Conservation (phyloP, 2,113 vertebrate genomes). For the Rhineura floridana region DNA sequence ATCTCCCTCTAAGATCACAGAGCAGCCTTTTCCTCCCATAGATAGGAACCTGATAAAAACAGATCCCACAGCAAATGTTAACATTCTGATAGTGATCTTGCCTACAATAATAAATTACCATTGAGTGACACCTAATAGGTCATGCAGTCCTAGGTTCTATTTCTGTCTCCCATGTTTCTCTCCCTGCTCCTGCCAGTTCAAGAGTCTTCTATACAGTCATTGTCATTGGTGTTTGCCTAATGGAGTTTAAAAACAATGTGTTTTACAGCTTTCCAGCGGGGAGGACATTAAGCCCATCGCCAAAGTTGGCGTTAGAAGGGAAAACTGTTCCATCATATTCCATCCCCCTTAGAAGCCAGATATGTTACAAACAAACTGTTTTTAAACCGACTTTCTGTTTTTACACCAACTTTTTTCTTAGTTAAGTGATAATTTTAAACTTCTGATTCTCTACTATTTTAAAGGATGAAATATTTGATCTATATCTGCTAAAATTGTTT, state of each 20-base stretch:
- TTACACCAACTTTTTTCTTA: background rate
- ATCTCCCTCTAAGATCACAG: conserved; percentile 19
- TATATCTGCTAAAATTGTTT: no score
- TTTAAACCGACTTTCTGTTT: background rate
- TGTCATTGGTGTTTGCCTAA: conserved; percentile 31
- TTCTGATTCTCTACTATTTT: background rate
- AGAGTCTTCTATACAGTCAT: conserved; percentile 7
- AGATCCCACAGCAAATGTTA: background rate
- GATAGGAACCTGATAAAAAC: background rate
- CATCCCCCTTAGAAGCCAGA: background rate
- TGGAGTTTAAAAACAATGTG: conserved; percentile 54
- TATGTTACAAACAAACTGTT: background rate
- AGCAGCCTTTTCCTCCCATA: background rate
- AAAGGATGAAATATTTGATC: background rate
- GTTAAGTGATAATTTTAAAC: background rate
- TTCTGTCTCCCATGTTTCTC: background rate
- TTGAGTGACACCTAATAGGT: background rate
- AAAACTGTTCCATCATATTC: background rate
- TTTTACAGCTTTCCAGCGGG: conserved; percentile 59
- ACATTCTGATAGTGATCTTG: background rate
- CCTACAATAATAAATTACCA: background rate
- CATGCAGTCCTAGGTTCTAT: accelerated
- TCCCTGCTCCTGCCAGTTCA: background rate
- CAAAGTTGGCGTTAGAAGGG: background rate
- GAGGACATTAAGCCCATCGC: conserved; percentile 16